Conservation (phyloP, 2,888 invertebrate genomes). For the Bombylius major region DNA sequence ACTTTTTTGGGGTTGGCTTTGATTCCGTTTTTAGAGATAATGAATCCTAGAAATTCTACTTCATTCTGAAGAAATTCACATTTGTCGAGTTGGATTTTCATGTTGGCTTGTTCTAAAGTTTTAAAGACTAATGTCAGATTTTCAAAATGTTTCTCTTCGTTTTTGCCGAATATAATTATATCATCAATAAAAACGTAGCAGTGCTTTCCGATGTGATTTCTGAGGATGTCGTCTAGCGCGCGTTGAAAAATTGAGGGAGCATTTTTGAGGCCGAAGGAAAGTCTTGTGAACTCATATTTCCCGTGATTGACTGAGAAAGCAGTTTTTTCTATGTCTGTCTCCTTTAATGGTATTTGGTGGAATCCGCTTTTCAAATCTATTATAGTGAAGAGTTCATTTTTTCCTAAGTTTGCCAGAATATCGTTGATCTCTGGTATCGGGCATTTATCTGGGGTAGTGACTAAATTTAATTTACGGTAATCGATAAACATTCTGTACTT, state of each 20-base stretch:
- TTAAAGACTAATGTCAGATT: slow-evolving; percentile 5
- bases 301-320: slow-evolving; percentile 11
- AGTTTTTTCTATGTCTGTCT: slow-evolving; percentile 10
- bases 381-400: slow-evolving; percentile 1
- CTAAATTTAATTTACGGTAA: neutral
- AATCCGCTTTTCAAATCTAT: slow-evolving; percentile 6
- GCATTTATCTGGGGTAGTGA: neutral
- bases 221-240: slow-evolving; percentile 10
- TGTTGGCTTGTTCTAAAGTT: neutral
- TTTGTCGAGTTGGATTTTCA: slow-evolving; percentile 1
- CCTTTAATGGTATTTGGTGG: slow-evolving; percentile 7
- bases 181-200: neutral
- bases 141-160: neutral
- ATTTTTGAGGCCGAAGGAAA: no score
- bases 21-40: slow-evolving; percentile 4
- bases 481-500: neutral
- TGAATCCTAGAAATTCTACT: slow-evolving; percentile 8
- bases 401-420: neutral
- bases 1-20: slow-evolving; percentile 8
- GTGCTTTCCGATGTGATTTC: slow-evolving; percentile 5
- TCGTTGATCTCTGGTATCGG: slow-evolving; percentile 3
- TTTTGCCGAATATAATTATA: neutral
- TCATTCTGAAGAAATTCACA: slow-evolving; percentile 1
- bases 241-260: slow-evolving; percentile 14
- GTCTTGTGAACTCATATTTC: no score